Base-by-base conservation (phyloP, 2,113 vertebrate genomes). In the Chaetodon trifascialis region DNA sequence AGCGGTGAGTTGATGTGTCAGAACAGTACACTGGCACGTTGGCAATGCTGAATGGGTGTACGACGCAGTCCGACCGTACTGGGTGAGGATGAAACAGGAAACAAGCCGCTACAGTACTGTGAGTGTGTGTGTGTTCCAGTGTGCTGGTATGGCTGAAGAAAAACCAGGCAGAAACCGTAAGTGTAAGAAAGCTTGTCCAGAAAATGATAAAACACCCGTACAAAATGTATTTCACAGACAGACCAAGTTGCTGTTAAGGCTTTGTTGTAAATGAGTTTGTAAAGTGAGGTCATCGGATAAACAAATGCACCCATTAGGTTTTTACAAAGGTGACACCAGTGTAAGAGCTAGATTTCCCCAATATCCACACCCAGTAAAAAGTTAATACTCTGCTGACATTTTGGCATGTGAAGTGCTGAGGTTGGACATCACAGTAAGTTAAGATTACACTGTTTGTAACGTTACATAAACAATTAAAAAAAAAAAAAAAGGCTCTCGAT, bases 381-480 rank as follows among this genome's bases (percentile, higher is more conserved):
- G 74, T 52, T 14, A 40, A 70, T 51, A 88, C 51, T 70, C 47
- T 78, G n/a, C 76, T 79, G 66, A 84, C 64, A 81, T 74, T 87
- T 89, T 90, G 89, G 86, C 86, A 80, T 91, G 80, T 89, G 87
- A 83, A 80, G 71, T 84, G 83, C 69, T 87, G 86, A 85, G 80
- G 81, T 86, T 40, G 10, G 63, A 71, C 71, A 56, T 69, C 64
- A 71, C 74, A 70, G 71, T 85, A 65, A 80, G 47, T 80, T 87
- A 71, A 88, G 56, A 55, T 77, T 47, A 79, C 34, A 83, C 38
- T 7, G 59, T 65, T 73, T 25, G 34, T 60, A 70, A 63, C 65
- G 40, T 36, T 7, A 73, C 46, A 44, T 59, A 17, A 70, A n/a
- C 17, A 64, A n/a, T 19, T 54, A 38, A 36, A n/a, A 9, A 59